Evolutionary conservation across 2,797 vertebrate species (phyloP).

Genomic region (Chelidonichthys spinosus): DNA sequence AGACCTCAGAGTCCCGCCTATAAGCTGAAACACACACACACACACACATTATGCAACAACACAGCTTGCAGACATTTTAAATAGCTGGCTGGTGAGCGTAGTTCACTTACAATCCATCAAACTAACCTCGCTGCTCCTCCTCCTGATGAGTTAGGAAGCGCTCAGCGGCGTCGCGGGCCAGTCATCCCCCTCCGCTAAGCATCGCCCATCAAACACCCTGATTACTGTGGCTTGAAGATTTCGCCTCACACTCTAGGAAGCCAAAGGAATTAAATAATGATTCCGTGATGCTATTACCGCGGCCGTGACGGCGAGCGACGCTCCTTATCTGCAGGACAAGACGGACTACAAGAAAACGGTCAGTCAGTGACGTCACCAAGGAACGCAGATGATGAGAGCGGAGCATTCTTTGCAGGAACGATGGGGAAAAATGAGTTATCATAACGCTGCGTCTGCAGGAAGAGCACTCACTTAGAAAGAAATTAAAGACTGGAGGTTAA

Average conservation of each 20-base stretch:
- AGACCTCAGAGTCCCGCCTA: background rate
- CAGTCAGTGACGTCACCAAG: constrained; percentile 38
- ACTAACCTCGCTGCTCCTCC: constrained; percentile 31
- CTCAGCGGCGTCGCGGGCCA: constrained; percentile 21
- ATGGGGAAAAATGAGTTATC: constrained; percentile 34
- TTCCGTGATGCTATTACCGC: constrained; percentile 1
- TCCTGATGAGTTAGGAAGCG: constrained; percentile 59
- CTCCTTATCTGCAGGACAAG: constrained; percentile 39
- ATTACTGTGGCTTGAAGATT: constrained; percentile 12
- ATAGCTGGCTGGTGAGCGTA: constrained; percentile 19
- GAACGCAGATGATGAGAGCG: constrained; percentile 28
- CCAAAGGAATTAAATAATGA: constrained; percentile 8
- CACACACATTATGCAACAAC: constrained; percentile 17
- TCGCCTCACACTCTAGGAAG: constrained; percentile 5
- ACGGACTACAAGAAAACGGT: constrained; percentile 16
- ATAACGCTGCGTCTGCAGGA: constrained; percentile 31
- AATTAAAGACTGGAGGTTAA: constrained; percentile 53
- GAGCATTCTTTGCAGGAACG: constrained; percentile 33
- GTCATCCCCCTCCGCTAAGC: too few species aligned
- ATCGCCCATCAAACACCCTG: constrained; percentile 29
- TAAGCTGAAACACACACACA: constrained; percentile 25
- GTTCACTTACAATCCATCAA: constrained; percentile 52
- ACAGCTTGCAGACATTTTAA: constrained; percentile 11
- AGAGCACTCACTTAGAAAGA: constrained; percentile 29
- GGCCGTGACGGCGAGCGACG: constrained; percentile 1